Percentiles rank a stretch among this genome's conserved stretches.
phyloP scores from a whole-genome alignment of 2,888 invertebrate genomes.

The Dinocampus coccinellae region DNA sequence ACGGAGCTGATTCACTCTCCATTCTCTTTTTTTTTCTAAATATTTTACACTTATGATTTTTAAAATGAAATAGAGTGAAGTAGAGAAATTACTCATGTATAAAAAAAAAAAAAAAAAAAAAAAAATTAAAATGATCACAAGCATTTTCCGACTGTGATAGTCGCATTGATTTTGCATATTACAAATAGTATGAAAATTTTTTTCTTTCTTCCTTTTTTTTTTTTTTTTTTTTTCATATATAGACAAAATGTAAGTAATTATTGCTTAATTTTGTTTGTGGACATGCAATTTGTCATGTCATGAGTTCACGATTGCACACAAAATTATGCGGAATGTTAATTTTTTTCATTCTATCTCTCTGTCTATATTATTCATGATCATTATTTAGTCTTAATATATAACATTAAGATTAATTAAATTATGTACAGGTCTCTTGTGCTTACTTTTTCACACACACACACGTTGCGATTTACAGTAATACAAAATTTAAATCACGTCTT shows the following conservation, averaged over 20 bases:
- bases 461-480: slow-evolving; percentile 32
- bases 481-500: slow-evolving; percentile 39
- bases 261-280: slow-evolving; percentile 24
- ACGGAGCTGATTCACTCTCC: too few relatives aligned
- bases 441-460: slow-evolving; percentile 14
- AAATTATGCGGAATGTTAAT: slow-evolving; percentile 58
- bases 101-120: too few relatives aligned
- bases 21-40: background rate
- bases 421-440: background rate
- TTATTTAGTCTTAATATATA: background rate
- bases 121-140: slow-evolving; percentile 35
- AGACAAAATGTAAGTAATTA: slow-evolving; percentile 49
- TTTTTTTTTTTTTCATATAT: too few relatives aligned
- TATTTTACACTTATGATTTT: background rate
- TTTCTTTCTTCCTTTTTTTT: slow-evolving; percentile 38
- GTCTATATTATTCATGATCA: slow-evolving; percentile 22
- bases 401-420: background rate
- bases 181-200: slow-evolving; percentile 60
- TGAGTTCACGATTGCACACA: slow-evolving; percentile 47
- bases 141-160: slow-evolving; percentile 37
- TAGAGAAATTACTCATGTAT: slow-evolving; percentile 28
- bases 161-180: slow-evolving; percentile 49
- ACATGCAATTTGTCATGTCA: slow-evolving; percentile 31
- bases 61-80: slow-evolving; percentile 20
- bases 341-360: slow-evolving; percentile 33